Percentiles rank a stretch among this genome's conserved stretches.
phyloP scores from a whole-genome alignment of 30 jellyfish, hydroid and myxozoan species.

The Aurelia aurita region DNA sequence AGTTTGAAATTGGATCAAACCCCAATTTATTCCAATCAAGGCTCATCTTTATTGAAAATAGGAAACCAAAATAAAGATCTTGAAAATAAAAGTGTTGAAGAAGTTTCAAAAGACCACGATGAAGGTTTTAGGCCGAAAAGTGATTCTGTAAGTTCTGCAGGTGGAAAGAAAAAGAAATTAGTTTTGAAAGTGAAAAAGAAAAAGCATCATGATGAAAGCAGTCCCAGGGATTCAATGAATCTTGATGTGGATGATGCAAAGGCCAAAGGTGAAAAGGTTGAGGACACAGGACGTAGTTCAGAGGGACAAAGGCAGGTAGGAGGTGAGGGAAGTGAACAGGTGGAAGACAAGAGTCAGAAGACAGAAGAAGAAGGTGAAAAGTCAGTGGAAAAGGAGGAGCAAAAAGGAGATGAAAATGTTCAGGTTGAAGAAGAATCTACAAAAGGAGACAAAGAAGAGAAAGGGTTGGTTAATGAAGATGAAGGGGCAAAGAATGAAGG shows the following conservation, averaged over 20 bases:
- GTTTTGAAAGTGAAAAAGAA: constrained; percentile 81
- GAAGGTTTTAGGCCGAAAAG: constrained; percentile 24
- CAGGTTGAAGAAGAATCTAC: not conserved
- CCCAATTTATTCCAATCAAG: constrained; percentile 50
- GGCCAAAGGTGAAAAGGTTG: not conserved
- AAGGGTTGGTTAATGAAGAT: not conserved
- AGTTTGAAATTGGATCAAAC: constrained; percentile 26
- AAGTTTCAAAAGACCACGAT: not conserved
- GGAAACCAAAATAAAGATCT: not conserved
- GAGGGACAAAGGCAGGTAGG: not conserved
- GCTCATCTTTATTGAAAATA: constrained; percentile 23
- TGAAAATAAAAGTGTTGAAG: not conserved
- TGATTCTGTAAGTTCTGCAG: constrained; percentile 39
- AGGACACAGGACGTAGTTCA: constrained; percentile 1
- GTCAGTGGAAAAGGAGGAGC: not conserved
- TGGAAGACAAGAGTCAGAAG: not conserved
- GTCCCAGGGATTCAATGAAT: constrained; percentile 9
- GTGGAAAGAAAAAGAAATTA: constrained; percentile 65
- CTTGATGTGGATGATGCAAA: not conserved
- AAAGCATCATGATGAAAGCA: not conserved
- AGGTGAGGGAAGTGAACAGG: not conserved
- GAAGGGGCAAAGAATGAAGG: not conserved
- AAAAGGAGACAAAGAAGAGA: not conserved
- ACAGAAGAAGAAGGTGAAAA: not conserved
- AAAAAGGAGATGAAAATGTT: not conserved